Percentiles rank a stretch among this genome's conserved stretches.
phyloP scores from a whole-genome alignment of 2,113 vertebrate genomes.

The Pardalotus punctatus region DNA sequence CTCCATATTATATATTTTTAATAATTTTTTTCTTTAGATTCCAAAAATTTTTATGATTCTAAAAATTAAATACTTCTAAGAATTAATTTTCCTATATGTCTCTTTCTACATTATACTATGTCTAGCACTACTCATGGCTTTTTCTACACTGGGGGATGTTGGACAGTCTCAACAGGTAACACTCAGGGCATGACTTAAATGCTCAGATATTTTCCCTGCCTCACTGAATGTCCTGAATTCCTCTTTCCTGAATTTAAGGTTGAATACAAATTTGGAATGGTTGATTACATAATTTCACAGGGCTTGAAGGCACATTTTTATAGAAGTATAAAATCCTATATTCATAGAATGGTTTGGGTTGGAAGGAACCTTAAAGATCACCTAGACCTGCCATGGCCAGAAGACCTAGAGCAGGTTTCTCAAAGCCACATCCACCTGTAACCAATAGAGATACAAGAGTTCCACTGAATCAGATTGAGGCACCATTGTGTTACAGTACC shows the following conservation, averaged over 20 bases:
- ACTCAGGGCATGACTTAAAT: background rate
- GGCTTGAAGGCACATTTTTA: background rate
- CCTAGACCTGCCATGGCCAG: background rate
- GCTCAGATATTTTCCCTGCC: background rate
- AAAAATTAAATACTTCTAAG: background rate
- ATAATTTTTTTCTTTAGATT: background rate
- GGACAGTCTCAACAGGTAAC: background rate
- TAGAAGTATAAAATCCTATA: background rate
- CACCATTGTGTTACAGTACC: background rate
- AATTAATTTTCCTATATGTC: background rate
- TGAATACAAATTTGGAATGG: background rate
- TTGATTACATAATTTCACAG: background rate
- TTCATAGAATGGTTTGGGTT: background rate
- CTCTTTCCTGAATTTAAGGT: background rate
- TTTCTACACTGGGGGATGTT: background rate
- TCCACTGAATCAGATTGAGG: background rate
- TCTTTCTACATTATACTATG: background rate
- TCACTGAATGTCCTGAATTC: background rate
- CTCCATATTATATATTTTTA: background rate
- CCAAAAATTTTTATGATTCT: background rate
- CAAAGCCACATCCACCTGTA: background rate
- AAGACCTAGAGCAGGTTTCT: background rate
- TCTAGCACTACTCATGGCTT: background rate
- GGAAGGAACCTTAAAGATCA: background rate
- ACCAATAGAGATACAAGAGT: background rate